phyloP scores from a whole-genome alignment of 2,797 vertebrate genomes.

The Platalea minor region DNA sequence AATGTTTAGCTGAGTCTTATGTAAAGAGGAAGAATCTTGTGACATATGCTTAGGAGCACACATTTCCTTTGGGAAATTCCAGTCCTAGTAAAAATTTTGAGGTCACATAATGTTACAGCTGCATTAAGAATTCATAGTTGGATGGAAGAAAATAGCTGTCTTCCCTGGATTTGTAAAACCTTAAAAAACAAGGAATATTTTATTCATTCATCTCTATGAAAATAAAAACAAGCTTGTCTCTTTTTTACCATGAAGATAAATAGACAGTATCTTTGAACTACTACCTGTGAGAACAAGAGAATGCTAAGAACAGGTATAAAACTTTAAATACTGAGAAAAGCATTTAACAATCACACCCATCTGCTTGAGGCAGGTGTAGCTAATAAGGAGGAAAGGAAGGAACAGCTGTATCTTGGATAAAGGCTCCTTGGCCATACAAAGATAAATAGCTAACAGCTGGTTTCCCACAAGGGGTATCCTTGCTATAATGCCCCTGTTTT shows the following conservation, averaged over 20 bases:
- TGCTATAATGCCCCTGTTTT: constrained; percentile 65
- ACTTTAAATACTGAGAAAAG: constrained; percentile 29
- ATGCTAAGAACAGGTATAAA: not conserved
- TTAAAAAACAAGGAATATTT: not conserved
- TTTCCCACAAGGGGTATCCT: constrained; percentile 74
- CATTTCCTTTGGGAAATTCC: not conserved
- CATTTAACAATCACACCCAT: constrained; percentile 20
- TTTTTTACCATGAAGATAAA: constrained; percentile 1
- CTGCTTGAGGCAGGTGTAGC: constrained; percentile 75
- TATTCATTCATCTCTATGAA: not conserved
- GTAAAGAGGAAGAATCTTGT: not conserved
- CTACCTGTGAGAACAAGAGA: not conserved
- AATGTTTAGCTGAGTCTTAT: not conserved
- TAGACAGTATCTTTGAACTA: not conserved
- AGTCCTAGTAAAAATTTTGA: not conserved
- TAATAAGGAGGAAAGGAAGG: constrained; percentile 73
- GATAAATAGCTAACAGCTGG: constrained; percentile 89
- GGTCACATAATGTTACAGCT: not conserved
- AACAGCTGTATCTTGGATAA: constrained; percentile 80
- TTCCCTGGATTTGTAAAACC: not conserved
- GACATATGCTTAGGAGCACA: not conserved
- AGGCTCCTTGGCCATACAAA: constrained; percentile 78
- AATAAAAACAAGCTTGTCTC: not conserved
- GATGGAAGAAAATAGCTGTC: not conserved
- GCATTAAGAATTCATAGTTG: not conserved